Percentiles rank a stretch among this genome's conserved stretches.
Evolutionary conservation across 2,797 vertebrate species (phyloP).

Genomic region (Chelon labrosus): DNA sequence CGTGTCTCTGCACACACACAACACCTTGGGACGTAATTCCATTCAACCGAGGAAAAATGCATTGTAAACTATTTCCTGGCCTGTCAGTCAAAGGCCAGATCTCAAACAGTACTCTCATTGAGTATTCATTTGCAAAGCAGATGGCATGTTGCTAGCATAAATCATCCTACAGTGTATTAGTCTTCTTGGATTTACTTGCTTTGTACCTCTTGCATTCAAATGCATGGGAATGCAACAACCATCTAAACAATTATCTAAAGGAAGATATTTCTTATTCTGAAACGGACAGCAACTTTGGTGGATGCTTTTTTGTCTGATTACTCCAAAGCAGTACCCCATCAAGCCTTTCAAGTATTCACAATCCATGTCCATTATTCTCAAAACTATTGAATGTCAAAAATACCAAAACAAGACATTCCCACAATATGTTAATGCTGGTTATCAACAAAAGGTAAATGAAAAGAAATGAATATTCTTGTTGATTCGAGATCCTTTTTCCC

Average conservation of each 20-base stretch:
- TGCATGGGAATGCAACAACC: background rate
- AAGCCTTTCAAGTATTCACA: too few species aligned
- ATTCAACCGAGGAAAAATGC: constrained; percentile 61
- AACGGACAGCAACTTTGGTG: too few species aligned
- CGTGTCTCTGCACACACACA: constrained; percentile 31
- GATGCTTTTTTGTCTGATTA: too few species aligned
- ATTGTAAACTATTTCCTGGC: constrained; percentile 71
- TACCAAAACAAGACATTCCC: background rate
- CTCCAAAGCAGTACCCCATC: too few species aligned
- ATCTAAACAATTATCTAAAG: too few species aligned
- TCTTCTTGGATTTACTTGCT: constrained; percentile 9
- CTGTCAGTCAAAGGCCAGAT: constrained; percentile 63
- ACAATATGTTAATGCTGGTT: background rate
- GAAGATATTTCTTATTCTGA: too few species aligned
- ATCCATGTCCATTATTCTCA: too few species aligned
- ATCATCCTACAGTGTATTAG: background rate
- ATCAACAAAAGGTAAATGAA: background rate
- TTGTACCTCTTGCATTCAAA: constrained; percentile 5
- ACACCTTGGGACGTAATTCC: constrained; percentile 51
- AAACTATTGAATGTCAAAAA: too few species aligned
- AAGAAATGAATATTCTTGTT: constrained; percentile 9
- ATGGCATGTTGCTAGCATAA: constrained; percentile 41
- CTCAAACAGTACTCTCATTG: constrained; percentile 52
- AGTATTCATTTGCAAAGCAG: constrained; percentile 70
- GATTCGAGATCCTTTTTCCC: constrained; percentile 53